phyloP scores from a whole-genome alignment of 2,888 invertebrate genomes.

The Orthosia cruda region DNA sequence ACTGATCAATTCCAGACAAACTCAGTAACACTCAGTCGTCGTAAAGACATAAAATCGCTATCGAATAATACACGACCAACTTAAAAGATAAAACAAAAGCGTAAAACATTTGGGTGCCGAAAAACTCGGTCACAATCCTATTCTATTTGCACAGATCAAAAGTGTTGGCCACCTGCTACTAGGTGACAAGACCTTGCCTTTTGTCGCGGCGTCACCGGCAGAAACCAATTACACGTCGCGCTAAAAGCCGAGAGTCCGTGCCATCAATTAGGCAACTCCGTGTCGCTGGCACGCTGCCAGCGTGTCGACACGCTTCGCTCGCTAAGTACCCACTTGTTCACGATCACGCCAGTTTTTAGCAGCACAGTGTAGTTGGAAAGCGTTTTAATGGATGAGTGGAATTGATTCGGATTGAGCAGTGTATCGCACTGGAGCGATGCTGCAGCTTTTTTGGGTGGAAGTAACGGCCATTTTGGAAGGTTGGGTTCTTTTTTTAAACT shows the following conservation, averaged over 20 bases:
- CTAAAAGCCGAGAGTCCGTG: conserved; percentile 62
- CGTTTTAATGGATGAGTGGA: conserved; percentile 46
- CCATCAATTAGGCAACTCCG: conserved; percentile 65
- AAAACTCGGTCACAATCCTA: conserved; percentile 13
- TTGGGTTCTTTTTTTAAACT: conserved; percentile 2
- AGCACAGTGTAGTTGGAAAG: conserved; percentile 49
- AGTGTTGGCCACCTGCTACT: conserved; percentile 24
- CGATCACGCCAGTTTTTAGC: conserved; percentile 49
- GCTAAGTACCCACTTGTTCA: conserved; percentile 60
- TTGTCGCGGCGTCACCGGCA: conserved; percentile 56
- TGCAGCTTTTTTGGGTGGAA: conserved; percentile 25
- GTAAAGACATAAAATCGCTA: not conserved
- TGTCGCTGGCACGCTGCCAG: conserved; percentile 60
- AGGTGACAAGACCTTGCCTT: conserved; percentile 49
- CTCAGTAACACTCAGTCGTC: too few species aligned
- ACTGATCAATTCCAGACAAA: too few species aligned
- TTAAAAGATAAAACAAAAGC: not conserved
- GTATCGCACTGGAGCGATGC: conserved; percentile 20
- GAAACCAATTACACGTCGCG: conserved; percentile 68
- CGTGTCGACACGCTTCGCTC: conserved; percentile 54
- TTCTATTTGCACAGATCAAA: conserved; percentile 23
- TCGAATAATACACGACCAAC: not conserved
- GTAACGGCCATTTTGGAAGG: conserved; percentile 18
- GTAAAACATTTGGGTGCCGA: not conserved
- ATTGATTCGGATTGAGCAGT: conserved; percentile 45